These are phyloP conservation scores for Lasiommata megera DNA, from an alignment of 2,888 invertebrate genomes.

Conservation along the genomic window DNA sequence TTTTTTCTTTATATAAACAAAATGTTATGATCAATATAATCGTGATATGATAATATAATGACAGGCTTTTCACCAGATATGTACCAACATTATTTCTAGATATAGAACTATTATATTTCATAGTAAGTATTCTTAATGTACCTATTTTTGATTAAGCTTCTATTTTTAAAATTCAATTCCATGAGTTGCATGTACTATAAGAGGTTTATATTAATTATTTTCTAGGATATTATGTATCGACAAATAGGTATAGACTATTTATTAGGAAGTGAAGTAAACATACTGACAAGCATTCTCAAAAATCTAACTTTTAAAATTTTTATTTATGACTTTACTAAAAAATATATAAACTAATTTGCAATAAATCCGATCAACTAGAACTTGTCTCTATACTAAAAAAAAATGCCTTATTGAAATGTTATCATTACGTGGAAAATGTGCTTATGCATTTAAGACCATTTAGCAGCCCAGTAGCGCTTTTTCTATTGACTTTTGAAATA, in stretches of 20 bases:
- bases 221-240: conserved; percentile 1
- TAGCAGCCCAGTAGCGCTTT: too few species aligned
- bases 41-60: conserved; percentile 36
- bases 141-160: conserved; percentile 23
- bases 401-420: too few species aligned
- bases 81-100: conserved; percentile 38
- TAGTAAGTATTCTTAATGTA: conserved; percentile 16
- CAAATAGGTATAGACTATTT: neutral
- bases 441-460: too few species aligned
- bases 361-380: too few species aligned
- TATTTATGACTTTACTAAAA: too few species aligned
- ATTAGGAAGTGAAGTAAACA: neutral
- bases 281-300: neutral
- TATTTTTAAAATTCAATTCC: conserved; percentile 52
- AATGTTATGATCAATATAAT: conserved; percentile 14
- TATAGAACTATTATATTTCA: conserved; percentile 19
- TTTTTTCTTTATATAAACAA: too few species aligned
- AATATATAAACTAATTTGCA: too few species aligned
- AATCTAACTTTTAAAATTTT: too few species aligned
- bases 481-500: too few species aligned
- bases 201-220: neutral
- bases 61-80: conserved; percentile 38
- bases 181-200: conserved; percentile 49
- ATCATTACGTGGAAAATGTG: too few species aligned
- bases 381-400: too few species aligned